Evolutionary conservation across 2,113 vertebrate species (phyloP).

Genomic region (Gavia stellata): DNA sequence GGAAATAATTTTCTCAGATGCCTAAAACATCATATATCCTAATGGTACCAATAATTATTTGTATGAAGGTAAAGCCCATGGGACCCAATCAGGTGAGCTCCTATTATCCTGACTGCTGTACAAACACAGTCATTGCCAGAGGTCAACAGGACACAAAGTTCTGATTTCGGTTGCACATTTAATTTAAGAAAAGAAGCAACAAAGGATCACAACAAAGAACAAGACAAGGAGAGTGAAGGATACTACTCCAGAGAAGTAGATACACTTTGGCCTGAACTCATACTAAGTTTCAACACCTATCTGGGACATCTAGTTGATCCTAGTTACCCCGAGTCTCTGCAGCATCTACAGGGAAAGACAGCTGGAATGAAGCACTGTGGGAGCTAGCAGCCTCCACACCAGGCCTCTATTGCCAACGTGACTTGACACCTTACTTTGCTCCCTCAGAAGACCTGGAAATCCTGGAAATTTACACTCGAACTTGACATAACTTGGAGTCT

Average conservation of each 20-base stretch:
- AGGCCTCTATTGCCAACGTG: rapidly evolving
- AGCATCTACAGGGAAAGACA: background rate
- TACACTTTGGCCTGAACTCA: background rate
- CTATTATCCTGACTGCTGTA: background rate
- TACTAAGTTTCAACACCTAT: background rate
- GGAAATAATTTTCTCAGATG: background rate
- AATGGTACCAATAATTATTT: background rate
- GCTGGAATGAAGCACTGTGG: background rate
- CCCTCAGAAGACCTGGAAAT: background rate
- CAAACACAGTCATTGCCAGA: background rate
- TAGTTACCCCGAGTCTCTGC: background rate
- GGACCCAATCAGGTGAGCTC: background rate
- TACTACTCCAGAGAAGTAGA: background rate
- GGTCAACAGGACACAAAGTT: background rate
- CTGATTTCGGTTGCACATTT: background rate
- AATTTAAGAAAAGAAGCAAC: background rate
- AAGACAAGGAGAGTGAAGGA: background rate
- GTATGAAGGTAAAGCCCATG: background rate
- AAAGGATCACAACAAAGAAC: background rate
- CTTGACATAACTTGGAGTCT: background rate
- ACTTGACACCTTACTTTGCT: background rate
- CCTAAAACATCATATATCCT: background rate
- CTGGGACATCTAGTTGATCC: background rate
- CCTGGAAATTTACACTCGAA: background rate
- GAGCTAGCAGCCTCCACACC: background rate